These are phyloP conservation scores for Halcyon malimbica DNA, from an alignment of 2,113 vertebrate genomes.

Conservation along the genomic window DNA sequence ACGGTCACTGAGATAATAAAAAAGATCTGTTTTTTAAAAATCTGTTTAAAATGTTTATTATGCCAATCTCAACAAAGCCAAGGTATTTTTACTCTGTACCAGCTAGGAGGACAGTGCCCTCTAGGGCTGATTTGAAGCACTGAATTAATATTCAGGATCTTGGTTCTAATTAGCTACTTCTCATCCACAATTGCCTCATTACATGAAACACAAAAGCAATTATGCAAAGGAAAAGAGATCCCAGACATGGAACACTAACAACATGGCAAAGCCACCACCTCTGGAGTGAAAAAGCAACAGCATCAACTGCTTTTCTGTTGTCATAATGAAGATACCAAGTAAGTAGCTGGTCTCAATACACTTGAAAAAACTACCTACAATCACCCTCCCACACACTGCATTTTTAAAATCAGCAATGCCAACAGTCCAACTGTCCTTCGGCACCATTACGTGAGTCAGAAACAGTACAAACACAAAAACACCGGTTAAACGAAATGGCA, in stretches of 20 bases:
- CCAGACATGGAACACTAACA: not conserved
- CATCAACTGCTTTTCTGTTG: not conserved
- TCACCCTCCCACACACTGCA: not conserved
- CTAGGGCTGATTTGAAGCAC: not conserved
- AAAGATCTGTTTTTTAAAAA: not conserved
- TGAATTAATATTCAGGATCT: not conserved
- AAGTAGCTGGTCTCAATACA: not conserved
- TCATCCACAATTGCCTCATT: not conserved
- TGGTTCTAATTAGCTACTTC: not conserved
- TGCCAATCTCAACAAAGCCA: not conserved
- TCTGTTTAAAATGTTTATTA: not conserved
- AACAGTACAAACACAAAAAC: not conserved
- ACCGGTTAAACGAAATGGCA: not conserved
- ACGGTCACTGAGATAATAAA: not conserved
- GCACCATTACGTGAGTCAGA: not conserved
- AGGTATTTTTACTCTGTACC: not conserved
- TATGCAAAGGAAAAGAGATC: not conserved
- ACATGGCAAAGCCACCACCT: not conserved
- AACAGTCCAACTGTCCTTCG: not conserved
- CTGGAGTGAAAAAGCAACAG: not conserved
- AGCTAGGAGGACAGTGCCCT: not conserved
- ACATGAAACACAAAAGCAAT: not conserved
- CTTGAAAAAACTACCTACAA: not conserved
- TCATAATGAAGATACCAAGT: not conserved
- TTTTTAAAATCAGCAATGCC: not conserved